Evolutionary conservation across 2,113 vertebrate species (phyloP), one percentile per base, ranked within the genome.

Genomic region (Smithornis capensis): DNA sequence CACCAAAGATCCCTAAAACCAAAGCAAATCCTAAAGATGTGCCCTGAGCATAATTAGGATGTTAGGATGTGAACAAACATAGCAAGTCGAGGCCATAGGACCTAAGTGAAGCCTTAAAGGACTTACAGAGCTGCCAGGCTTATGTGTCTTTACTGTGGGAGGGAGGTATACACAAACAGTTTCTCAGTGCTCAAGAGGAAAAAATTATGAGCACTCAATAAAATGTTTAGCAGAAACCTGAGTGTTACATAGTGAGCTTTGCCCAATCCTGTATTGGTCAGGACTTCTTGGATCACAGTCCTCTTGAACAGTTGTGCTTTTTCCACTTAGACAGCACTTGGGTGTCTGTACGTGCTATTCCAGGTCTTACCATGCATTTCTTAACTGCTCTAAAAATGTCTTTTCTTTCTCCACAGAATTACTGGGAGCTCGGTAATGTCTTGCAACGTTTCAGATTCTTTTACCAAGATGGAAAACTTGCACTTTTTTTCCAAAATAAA

Each of bases 31-130:
- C 49, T 69, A 64, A 86, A 69, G 68, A 37, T 89, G 49, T 1
- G 2, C 13, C n/a, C 44, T 44, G 37, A 77, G 31, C 81, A 52
- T 42, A 33, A 44, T 49, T 77, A 55, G 29, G 37, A 31, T 52
- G 5, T 47, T 68, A 49, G 22, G 5, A 12, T 57, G n/a, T 53
- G 50, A 77, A 40, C 1, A 2, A 49, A 60, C 0, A 0, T 1
- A 49, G 19, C 25, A 81, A 52, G 78, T 70, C 28, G 57, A 62
- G 50, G 5, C 8, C 35, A 40, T 65, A 29, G 25, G 55, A 37
- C 40, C 80, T 62, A 64, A 56, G 22, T 38, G 33, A 73, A 27
- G 12, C 8, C 6, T 14, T 87, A 33, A 85, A 85, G 25, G 63
- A 59, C 33, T 68, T 64, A 8, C 0, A 40, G 31, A 53, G 21